These are phyloP conservation scores for Thalassarche chlororhynchos DNA, from an alignment of 2,113 vertebrate genomes.

Conservation along the genomic window DNA sequence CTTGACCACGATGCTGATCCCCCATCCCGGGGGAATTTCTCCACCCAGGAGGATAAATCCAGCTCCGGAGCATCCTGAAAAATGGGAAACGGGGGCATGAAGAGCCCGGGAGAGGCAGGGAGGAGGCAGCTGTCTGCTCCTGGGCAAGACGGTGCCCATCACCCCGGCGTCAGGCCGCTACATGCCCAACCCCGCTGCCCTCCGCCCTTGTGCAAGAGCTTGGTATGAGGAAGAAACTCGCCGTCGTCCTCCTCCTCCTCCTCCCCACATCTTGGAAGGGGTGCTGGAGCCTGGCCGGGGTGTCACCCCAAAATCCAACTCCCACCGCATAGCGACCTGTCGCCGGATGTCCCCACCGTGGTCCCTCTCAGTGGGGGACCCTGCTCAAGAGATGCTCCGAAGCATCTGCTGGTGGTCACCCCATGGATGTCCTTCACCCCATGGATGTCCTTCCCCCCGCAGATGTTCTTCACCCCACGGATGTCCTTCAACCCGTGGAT, in stretches of 20 bases:
- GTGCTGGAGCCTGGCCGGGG: rapidly evolving
- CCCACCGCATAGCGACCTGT: neutral
- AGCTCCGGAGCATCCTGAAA: neutral
- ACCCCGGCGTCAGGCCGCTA: rapidly evolving
- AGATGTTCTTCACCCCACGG: neutral
- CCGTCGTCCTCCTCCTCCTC: neutral
- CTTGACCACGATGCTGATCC: rapidly evolving
- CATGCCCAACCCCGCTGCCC: neutral
- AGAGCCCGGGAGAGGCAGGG: neutral
- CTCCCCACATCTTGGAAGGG: neutral
- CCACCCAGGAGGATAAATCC: neutral
- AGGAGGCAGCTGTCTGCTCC: neutral
- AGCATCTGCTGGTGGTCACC: neutral
- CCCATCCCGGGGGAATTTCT: rapidly evolving
- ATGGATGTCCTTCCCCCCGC: no score
- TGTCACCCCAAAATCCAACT: neutral
- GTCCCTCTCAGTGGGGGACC: rapidly evolving
- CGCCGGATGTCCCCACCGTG: rapidly evolving
- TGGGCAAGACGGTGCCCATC: neutral
- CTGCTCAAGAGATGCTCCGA: no score
- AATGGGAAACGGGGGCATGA: neutral
- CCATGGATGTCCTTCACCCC: neutral
- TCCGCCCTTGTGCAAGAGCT: neutral
- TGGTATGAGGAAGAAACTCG: slow-evolving; percentile 20
- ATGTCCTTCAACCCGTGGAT: no score